A percentile compares a stretch with the other conserved stretches of the same genome.
phyloP scores from a whole-genome alignment of 2,888 invertebrate species.

The Trileptium ribeirensis region DNA sequence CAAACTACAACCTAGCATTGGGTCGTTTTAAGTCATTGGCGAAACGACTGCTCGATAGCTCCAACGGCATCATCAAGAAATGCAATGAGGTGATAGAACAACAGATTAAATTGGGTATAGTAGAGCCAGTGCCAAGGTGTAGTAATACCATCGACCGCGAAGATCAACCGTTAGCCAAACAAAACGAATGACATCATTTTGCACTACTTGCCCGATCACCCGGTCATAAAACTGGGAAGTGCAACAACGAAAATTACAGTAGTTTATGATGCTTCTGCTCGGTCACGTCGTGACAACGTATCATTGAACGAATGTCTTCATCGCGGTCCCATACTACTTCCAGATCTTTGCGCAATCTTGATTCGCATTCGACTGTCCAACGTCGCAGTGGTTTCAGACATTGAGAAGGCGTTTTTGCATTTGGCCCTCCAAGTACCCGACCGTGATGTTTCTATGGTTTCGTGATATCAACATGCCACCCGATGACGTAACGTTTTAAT shows the following conservation, averaged over 20 bases:
- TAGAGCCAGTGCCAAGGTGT: slow-evolving; percentile 16
- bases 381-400: slow-evolving; percentile 30
- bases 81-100: slow-evolving; percentile 22
- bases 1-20: neutral
- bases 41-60: neutral
- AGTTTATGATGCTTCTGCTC: slow-evolving; percentile 38
- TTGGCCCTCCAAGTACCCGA: slow-evolving; percentile 25
- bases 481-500: slow-evolving; percentile 16
- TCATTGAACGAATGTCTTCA: slow-evolving; percentile 35
- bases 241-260: slow-evolving; percentile 35
- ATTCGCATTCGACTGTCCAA: slow-evolving; percentile 29
- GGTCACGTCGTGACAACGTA: neutral
- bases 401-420: slow-evolving; percentile 24
- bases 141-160: too few relatives aligned
- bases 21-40: slow-evolving; percentile 4
- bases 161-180: too few relatives aligned
- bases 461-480: slow-evolving; percentile 22
- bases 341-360: slow-evolving; percentile 25
- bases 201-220: slow-evolving; percentile 35
- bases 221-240: slow-evolving; percentile 26
- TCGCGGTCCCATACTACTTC: slow-evolving; percentile 28
- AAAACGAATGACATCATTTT: neutral
- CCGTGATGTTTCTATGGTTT: slow-evolving; percentile 29
- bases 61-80: slow-evolving; percentile 1
- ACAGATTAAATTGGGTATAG: slow-evolving; percentile 17